Evolutionary conservation across 1,140 invertebrate genomes (phyloP).

Genomic region (Cotesia chilonis): DNA sequence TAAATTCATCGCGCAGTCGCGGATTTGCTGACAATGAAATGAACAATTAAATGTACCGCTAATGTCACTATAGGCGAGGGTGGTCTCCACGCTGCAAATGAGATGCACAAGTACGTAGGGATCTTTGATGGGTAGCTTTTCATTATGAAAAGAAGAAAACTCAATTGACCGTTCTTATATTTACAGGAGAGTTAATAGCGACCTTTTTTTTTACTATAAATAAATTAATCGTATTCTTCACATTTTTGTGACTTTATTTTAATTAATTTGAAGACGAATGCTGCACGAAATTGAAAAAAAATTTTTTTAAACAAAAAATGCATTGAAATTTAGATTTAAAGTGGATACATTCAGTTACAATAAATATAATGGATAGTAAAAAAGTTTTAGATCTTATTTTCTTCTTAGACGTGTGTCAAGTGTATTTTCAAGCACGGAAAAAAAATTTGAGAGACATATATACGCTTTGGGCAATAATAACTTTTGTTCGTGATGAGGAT

Average conservation of each 20-base stretch:
- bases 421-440: constrained; percentile 52
- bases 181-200: constrained; percentile 31
- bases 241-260: no score
- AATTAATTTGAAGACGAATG: no score
- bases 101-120: not conserved
- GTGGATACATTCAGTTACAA: not conserved
- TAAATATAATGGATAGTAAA: constrained; percentile 44
- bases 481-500: constrained; percentile 58
- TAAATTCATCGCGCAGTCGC: constrained; percentile 59
- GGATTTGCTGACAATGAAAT: constrained; percentile 4
- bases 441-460: constrained; percentile 47
- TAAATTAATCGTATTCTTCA: not conserved
- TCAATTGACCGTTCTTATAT: constrained; percentile 32
- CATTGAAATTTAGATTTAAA: not conserved
- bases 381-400: constrained; percentile 55
- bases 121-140: not conserved
- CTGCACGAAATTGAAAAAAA: not conserved
- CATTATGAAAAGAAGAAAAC: constrained; percentile 21
- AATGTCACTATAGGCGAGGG: constrained; percentile 12
- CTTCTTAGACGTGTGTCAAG: constrained; percentile 58
- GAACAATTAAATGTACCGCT: constrained; percentile 8
- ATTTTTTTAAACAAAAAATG: not conserved
- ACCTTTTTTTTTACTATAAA: not conserved
- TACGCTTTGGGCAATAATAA: constrained; percentile 60
- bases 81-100: not conserved